A percentile compares a stretch with the other conserved stretches of the same genome.
Evolutionary conservation across 2,113 vertebrate genomes (phyloP).

Genomic region (Albula glossodonta): DNA sequence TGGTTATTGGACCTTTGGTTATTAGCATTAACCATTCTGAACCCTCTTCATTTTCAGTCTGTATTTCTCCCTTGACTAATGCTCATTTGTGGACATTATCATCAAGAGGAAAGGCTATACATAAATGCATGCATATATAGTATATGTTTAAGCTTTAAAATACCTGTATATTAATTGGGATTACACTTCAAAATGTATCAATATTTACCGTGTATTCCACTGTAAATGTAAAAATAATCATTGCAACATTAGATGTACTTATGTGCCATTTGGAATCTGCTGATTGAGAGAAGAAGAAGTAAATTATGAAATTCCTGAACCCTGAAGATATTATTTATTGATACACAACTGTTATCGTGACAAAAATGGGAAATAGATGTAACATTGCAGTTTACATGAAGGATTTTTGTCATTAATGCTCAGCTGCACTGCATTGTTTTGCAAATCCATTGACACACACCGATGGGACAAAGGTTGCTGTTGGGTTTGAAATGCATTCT

Average conservation of each 20-base stretch:
- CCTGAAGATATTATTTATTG: background rate
- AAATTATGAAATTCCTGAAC: background rate
- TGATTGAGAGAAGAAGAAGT: too few relatives aligned
- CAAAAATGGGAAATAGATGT: background rate
- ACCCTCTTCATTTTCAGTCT: too few relatives aligned
- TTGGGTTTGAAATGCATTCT: background rate
- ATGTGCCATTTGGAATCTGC: too few relatives aligned
- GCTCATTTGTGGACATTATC: too few relatives aligned
- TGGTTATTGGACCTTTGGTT: too few relatives aligned
- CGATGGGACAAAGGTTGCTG: background rate
- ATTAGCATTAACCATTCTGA: too few relatives aligned
- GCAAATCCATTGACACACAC: background rate
- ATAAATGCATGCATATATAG: too few relatives aligned
- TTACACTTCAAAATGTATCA: background rate
- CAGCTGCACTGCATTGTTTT: background rate
- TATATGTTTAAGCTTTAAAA: too few relatives aligned
- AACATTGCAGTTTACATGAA: background rate
- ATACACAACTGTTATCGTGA: background rate
- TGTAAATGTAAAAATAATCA: background rate
- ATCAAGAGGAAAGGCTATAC: too few relatives aligned
- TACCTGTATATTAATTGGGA: background rate
- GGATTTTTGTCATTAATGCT: background rate
- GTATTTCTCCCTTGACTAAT: too few relatives aligned
- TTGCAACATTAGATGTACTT: too few relatives aligned
- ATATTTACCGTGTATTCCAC: background rate